Conservation (phyloP, 2,888 invertebrate genomes). For the Plagiodera versicolora region DNA sequence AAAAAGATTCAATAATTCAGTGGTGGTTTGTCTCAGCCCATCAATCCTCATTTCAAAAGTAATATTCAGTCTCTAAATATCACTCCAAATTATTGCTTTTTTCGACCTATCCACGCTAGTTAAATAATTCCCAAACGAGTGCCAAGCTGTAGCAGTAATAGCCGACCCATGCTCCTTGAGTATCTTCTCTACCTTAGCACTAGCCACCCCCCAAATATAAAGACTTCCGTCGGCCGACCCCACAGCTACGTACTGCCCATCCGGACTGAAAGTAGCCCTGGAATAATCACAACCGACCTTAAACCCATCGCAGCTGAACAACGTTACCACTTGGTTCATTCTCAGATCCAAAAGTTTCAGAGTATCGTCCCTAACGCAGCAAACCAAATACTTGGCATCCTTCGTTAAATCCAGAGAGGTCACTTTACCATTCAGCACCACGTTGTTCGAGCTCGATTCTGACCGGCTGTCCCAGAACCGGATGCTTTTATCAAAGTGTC, state of each 20-base stretch:
- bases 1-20: too few relatives aligned
- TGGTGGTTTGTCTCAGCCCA: too few relatives aligned
- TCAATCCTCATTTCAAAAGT: too few relatives aligned
- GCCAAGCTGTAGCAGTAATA: conserved; percentile 88
- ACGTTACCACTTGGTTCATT: conserved; percentile 87
- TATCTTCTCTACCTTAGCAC: conserved; percentile 73
- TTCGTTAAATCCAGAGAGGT: conserved; percentile 92
- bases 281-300: conserved; percentile 95
- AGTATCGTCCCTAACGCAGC: conserved; percentile 94
- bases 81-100: conserved; percentile 74
- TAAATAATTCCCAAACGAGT: conserved; percentile 77
- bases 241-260: conserved; percentile 84
- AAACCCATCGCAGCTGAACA: conserved; percentile 91
- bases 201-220: conserved; percentile 86
- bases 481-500: conserved; percentile 96
- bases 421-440: conserved; percentile 88
- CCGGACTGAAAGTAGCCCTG: conserved; percentile 89
- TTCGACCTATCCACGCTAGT: conserved; percentile 84
- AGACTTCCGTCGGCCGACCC: conserved; percentile 91
- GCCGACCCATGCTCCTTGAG: conserved; percentile 82
- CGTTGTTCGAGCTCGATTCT: conserved; percentile 83
- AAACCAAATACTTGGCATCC: conserved; percentile 88
- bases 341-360: conserved; percentile 92
- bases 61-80: conserved; percentile 20
- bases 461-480: conserved; percentile 96